These are phyloP conservation scores for Enteromius radiatus DNA, from an alignment of 2,797 vertebrate species.

Conservation along the genomic window DNA sequence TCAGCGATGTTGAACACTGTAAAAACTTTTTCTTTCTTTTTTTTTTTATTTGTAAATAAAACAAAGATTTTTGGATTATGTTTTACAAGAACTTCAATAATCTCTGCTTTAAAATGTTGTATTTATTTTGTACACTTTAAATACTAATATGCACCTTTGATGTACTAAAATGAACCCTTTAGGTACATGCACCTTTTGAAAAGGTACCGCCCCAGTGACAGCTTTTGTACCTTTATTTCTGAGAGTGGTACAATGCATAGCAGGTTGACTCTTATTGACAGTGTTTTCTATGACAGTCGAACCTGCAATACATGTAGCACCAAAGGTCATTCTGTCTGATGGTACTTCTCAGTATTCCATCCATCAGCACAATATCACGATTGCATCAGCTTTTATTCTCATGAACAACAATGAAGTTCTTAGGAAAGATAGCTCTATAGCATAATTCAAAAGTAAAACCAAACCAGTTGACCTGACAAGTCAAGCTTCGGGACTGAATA, in stretches of 20 bases:
- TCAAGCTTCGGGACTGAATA: slow-evolving; percentile 18
- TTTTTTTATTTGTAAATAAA: neutral
- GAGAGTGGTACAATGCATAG: no score
- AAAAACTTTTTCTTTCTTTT: no score
- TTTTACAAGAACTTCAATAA: neutral
- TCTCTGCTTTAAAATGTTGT: neutral
- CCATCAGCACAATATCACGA: neutral
- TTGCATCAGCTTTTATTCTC: slow-evolving; percentile 28
- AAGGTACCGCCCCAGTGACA: no score
- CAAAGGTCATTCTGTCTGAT: slow-evolving; percentile 28
- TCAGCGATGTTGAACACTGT: neutral
- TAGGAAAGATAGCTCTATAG: slow-evolving; percentile 27
- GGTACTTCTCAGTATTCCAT: slow-evolving; percentile 37
- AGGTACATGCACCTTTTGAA: no score
- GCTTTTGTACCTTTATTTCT: no score
- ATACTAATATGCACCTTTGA: no score
- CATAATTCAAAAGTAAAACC: slow-evolving; percentile 34
- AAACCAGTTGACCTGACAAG: slow-evolving; percentile 5
- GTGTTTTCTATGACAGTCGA: slow-evolving; percentile 15
- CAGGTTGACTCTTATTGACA: neutral
- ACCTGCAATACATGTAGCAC: slow-evolving; percentile 7
- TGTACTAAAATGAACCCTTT: no score
- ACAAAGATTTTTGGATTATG: neutral
- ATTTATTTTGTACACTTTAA: neutral
- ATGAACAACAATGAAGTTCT: slow-evolving; percentile 29